Evolutionary conservation across 2,797 vertebrate species (phyloP), one percentile per base, ranked within the genome.

Genomic region (Choloepus didactylus): DNA sequence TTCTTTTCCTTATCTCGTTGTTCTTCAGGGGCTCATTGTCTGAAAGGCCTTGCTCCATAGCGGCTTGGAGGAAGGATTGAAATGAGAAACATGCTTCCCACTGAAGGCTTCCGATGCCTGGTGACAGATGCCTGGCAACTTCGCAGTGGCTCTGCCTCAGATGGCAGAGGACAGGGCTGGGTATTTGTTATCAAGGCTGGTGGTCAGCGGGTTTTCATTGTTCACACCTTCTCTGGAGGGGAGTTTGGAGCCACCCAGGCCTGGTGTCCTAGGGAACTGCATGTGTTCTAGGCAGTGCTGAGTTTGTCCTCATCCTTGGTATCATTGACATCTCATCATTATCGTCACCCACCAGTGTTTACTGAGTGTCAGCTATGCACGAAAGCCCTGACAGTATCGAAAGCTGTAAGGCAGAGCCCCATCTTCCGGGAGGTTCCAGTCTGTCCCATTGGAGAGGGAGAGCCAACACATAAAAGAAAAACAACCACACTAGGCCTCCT

Each of bases 401-500:
- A 9, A 72, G 46, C 60, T 51, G 9, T 21, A 0, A 41, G 46
- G 14, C 15, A 7, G 46, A 84, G 27, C 6, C 59, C 25, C 2
- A 1, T 38, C 56, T 85, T 56, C 70, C 14, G 3, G 69, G 51
- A 84, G 21, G 10, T 4, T 15, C 41, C 21, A 2, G 1, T 35
- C 66, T 6, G 2, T 21, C 27, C 49, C 3, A 5, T 23, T 1
- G 11, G 2, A 27, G n/a, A 44, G 18, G 25, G 56, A 49, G 27
- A 25, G 31, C 41, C 10, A 31, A 9, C 9, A 5, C 21, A 0
- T 1, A 11, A 54, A 60, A 56, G 38, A 18, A 3, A 75, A 44
- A 54, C 44, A 44, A 0, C 49, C 14, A 14, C 2, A 0, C 25
- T 1, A 0, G 54, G 72, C 56, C 7, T 0, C 35, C 72, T 1